Conservation (phyloP, 2,113 vertebrate species). For the Anguilla japonica region DNA sequence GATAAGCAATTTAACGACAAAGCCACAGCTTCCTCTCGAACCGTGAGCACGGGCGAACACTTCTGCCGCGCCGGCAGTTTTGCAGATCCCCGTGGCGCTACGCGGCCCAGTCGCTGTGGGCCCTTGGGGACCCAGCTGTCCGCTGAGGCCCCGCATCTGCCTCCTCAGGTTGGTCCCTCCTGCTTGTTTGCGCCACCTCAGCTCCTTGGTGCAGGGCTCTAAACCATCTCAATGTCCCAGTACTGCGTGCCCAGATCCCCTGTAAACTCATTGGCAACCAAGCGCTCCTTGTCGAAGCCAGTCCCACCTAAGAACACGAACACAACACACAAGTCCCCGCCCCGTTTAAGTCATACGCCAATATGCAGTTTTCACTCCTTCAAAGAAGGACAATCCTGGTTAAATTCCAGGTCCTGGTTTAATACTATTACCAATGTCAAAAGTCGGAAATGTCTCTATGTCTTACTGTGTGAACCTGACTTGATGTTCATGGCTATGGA, state of each 20-base stretch:
- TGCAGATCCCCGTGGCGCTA: background rate
- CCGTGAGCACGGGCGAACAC: background rate
- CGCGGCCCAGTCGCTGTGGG: background rate
- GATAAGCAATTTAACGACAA: conserved; percentile 14
- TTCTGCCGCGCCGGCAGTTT: background rate
- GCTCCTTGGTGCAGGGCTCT: background rate
- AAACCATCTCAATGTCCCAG: conserved; percentile 52
- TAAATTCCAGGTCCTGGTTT: background rate
- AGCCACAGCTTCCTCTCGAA: background rate
- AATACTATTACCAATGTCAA: too few species aligned
- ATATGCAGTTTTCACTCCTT: background rate
- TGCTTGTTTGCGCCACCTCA: background rate
- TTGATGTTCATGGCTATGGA: too few species aligned
- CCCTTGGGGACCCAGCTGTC: background rate
- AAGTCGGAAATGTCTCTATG: too few species aligned
- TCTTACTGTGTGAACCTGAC: too few species aligned
- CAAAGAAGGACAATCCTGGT: background rate
- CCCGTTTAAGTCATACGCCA: background rate
- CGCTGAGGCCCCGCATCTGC: background rate
- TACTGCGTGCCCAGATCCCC: conserved; percentile 34
- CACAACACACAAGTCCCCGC: background rate
- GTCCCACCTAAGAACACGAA: conserved; percentile 41
- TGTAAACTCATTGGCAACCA: conserved; percentile 42
- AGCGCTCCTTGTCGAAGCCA: conserved; percentile 43
- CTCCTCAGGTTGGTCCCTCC: background rate